Conservation (phyloP, 2,888 invertebrate species). For the Acleris cristana region DNA sequence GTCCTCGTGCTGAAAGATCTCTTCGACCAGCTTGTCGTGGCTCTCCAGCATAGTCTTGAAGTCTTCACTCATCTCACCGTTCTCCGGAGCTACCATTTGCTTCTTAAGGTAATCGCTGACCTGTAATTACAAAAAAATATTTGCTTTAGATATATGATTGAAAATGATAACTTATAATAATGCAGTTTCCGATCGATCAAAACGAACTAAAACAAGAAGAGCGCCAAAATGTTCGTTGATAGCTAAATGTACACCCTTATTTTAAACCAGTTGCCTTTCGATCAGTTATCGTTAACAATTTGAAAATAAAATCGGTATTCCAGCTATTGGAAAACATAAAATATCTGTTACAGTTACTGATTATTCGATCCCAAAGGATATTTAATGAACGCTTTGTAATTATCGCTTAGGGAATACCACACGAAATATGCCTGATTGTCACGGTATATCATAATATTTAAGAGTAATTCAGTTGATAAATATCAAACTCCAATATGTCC, state of each 20-base stretch:
- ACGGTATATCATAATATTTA: neutral
- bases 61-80: conserved; percentile 88
- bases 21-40: conserved; percentile 96
- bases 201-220: no score
- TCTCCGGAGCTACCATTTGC: conserved; percentile 94
- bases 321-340: neutral
- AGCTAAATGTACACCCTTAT: no score
- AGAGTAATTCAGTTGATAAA: no score
- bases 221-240: no score
- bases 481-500: no score
- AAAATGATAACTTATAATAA: no score
- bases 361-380: conserved; percentile 12
- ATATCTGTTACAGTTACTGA: neutral
- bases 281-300: no score
- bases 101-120: conserved; percentile 96
- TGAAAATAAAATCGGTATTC: no score
- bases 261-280: no score
- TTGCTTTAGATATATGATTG: neutral
- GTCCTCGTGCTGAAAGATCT: conserved; percentile 98
- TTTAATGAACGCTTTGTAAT: conserved; percentile 19
- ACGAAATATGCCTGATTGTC: neutral
- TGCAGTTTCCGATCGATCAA: no score
- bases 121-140: conserved; percentile 71
- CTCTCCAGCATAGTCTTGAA: conserved; percentile 92
- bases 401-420: conserved; percentile 17